phyloP scores from a whole-genome alignment of 2,888 invertebrate genomes.

The Sphecodes monilicornis region DNA sequence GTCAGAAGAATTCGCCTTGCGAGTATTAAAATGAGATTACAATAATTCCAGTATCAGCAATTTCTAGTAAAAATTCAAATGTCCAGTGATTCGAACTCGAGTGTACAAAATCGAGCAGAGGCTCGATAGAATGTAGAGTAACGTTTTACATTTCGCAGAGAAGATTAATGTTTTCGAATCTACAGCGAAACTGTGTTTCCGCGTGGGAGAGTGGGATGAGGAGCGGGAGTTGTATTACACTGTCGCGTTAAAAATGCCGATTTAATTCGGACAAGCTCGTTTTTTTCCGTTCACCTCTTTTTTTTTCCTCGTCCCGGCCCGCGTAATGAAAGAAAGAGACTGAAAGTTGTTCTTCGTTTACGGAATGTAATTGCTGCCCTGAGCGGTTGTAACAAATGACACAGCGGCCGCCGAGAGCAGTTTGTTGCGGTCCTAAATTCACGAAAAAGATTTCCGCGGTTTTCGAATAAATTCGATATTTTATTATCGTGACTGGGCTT shows the following conservation, averaged over 20 bases:
- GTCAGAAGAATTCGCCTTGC: no score
- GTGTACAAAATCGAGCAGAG: not conserved
- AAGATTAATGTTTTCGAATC: not conserved
- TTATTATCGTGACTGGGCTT: conserved; percentile 39
- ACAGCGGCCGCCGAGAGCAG: not conserved
- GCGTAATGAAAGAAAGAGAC: not conserved
- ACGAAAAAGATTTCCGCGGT: conserved; percentile 34
- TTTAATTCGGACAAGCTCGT: conserved; percentile 7
- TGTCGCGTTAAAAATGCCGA: not conserved
- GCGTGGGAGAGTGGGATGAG: accelerated
- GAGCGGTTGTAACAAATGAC: not conserved
- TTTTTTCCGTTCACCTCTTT: not conserved
- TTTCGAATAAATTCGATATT: conserved; percentile 43
- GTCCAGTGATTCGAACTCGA: not conserved
- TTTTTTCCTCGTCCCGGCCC: not conserved
- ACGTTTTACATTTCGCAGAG: not conserved
- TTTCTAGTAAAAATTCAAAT: not conserved
- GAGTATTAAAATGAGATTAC: no score
- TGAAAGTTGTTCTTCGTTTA: not conserved
- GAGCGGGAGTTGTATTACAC: not conserved
- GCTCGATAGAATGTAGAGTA: not conserved
- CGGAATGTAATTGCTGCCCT: not conserved
- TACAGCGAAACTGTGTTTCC: not conserved
- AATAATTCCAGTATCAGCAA: not conserved
- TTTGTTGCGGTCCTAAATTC: conserved; percentile 37